phyloP scores from a whole-genome alignment of 2,888 invertebrate genomes.

The Melieria omissa region DNA sequence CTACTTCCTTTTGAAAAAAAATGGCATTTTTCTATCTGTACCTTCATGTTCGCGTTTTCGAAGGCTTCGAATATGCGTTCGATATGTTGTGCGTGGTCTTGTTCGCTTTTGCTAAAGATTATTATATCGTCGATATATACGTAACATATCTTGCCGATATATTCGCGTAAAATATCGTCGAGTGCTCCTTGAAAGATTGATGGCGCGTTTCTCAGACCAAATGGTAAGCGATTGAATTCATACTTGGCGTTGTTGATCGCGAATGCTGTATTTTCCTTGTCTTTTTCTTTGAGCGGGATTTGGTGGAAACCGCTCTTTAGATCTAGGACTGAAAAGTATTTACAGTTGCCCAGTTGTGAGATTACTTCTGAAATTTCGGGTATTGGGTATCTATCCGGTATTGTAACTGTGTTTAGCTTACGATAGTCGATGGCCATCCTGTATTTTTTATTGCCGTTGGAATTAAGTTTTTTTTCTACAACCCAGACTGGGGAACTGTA shows the following conservation, averaged over 20 bases:
- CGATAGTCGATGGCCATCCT: constrained; percentile 23
- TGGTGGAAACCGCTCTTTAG: constrained; percentile 38
- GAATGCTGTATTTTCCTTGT: not conserved
- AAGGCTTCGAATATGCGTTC: too few relatives aligned
- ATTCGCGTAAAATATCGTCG: constrained; percentile 25
- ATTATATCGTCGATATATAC: constrained; percentile 33
- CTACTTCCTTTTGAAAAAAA: too few relatives aligned
- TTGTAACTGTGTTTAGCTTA: constrained; percentile 30
- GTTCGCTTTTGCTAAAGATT: too few relatives aligned
- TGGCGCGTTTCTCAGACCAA: constrained; percentile 26
- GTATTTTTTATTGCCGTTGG: constrained; percentile 23
- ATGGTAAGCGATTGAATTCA: constrained; percentile 25
- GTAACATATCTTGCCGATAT: constrained; percentile 24
- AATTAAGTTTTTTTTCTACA: constrained; percentile 27
- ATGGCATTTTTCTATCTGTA: too few relatives aligned
- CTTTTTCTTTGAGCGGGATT: constrained; percentile 34
- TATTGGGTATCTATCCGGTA: constrained; percentile 32
- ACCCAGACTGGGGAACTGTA: constrained; percentile 33
- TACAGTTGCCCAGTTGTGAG: constrained; percentile 11
- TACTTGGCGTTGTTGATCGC: constrained; percentile 23
- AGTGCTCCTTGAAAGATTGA: constrained; percentile 31
- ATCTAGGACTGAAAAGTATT: constrained; percentile 8
- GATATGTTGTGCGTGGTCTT: too few relatives aligned
- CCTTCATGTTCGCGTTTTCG: too few relatives aligned
- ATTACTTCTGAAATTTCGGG: constrained; percentile 34